Evolutionary conservation across 2,888 invertebrate species (phyloP).

Genomic region (Chrysodeixis includens): DNA sequence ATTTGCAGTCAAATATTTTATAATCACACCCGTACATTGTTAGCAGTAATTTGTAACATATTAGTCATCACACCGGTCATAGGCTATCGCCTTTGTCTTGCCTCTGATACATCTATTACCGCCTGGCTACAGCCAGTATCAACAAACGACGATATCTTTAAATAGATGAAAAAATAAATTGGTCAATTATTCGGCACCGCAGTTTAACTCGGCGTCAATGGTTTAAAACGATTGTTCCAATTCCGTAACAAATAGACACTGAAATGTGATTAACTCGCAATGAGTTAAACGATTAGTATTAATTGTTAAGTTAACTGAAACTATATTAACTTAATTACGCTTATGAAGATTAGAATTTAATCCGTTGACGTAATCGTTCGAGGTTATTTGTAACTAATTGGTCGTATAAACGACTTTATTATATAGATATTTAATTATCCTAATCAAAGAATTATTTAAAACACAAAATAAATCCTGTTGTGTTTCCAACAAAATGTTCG

Average conservation of each 20-base stretch:
- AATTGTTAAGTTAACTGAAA: conserved; percentile 38
- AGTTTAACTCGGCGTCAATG: conserved; percentile 39
- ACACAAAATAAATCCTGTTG: too few relatives aligned
- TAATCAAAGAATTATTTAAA: too few relatives aligned
- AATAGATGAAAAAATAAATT: conserved; percentile 44
- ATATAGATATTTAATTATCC: background rate
- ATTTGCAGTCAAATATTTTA: conserved; percentile 7
- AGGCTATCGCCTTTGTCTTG: conserved; percentile 46
- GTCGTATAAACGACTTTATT: background rate
- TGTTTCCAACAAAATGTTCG: background rate
- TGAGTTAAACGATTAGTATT: conserved; percentile 51
- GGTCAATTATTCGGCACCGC: conserved; percentile 44
- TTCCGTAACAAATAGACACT: conserved; percentile 57
- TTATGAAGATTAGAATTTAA: conserved; percentile 15
- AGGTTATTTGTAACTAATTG: background rate
- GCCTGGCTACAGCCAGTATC: conserved; percentile 8
- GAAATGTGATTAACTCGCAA: conserved; percentile 58
- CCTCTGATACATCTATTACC: conserved; percentile 21
- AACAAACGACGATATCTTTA: conserved; percentile 30
- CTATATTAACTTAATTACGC: conserved; percentile 40
- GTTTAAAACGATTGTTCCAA: conserved; percentile 53
- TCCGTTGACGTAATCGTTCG: conserved; percentile 7
- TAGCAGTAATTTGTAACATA: conserved; percentile 38
- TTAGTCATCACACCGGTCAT: conserved; percentile 47
- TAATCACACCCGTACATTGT: conserved; percentile 17